Evolutionary conservation across 2,888 invertebrate genomes (phyloP).

Genomic region (Drosophila neotestacea): DNA sequence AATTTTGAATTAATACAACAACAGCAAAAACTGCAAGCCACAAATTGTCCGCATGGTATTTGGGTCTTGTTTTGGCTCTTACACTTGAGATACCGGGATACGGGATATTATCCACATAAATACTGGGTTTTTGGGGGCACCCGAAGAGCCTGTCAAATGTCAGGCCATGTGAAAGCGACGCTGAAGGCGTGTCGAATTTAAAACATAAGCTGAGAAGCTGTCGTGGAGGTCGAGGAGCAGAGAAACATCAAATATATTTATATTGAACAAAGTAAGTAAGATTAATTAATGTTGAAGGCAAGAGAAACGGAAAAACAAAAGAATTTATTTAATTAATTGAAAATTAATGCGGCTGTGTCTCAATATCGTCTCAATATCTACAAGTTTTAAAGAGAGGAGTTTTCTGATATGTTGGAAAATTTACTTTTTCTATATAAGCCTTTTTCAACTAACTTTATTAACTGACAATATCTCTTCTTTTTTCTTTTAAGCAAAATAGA

Average conservation of each 20-base stretch:
- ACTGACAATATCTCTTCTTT: too few relatives aligned
- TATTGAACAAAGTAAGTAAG: constrained; percentile 19
- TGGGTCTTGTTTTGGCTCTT: constrained; percentile 61
- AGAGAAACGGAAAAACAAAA: neutral
- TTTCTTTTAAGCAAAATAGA: too few relatives aligned
- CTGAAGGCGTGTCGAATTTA: constrained; percentile 48
- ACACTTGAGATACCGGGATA: constrained; percentile 38
- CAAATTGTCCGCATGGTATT: constrained; percentile 69
- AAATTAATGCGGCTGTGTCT: neutral
- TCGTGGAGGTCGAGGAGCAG: neutral
- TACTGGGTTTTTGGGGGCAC: constrained; percentile 37
- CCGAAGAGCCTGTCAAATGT: constrained; percentile 56
- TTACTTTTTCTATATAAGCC: too few relatives aligned
- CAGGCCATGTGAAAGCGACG: constrained; percentile 55
- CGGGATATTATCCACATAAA: constrained; percentile 51
- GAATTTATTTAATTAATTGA: constrained; percentile 13
- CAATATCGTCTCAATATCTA: too few relatives aligned
- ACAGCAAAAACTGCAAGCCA: constrained; percentile 46
- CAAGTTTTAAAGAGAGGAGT: too few relatives aligned
- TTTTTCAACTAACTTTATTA: too few relatives aligned
- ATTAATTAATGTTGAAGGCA: constrained; percentile 36
- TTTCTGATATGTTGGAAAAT: too few relatives aligned
- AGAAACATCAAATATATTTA: constrained; percentile 5
- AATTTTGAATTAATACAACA: constrained; percentile 78
- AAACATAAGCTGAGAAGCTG: constrained; percentile 28